Base-by-base conservation (phyloP, 2,888 invertebrate species). In the Miltochrista miniata region DNA sequence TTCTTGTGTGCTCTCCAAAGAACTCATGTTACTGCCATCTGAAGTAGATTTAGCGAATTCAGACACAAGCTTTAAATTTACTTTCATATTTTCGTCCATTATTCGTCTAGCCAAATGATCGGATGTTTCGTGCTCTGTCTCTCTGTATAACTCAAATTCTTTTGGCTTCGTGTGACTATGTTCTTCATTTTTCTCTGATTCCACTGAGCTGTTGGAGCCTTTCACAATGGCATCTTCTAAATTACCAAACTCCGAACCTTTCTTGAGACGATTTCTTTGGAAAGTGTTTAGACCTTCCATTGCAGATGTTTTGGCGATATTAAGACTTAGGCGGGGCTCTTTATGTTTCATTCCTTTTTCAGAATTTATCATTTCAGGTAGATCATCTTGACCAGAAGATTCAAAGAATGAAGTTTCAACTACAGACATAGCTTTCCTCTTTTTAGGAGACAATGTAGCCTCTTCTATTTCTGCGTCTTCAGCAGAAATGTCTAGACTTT, bases 171-270 rank as follows among this genome's bases (percentile, higher is more conserved):
- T 78, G 40, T 68, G 66, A 50, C 81, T 82, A 18, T 76, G 74
- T 38, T 83, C 76, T 41, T 88, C 85, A 11, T 63, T 70, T 57
- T 81, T 81, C 1, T 92, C 92, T 0, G 87, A 85, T 14, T 92
- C 90, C 18, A 92, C 78, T 35, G 92, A 92, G 63, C 89, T 88
- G 39, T 74, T 86, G 0, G 91, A 92, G 4, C 87, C 90, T 70
- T 93, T 93, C 55, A 95, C 93, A 24, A 95, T 94, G n/a, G 95
- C 95, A 68, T 96, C 95, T 79, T 96, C 95, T 60, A 96, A 86
- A 59, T 94, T 95, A 2, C 95, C 96, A 92, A 95, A 96, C 69
- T 96, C 95, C 4, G 94, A 95, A 0, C 93, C 95, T 72, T 96
- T 96, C 77, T 96, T 96, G 48, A 96, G 76, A 43, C 95, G 91